These are phyloP conservation scores for Oxytorus armatus DNA, from an alignment of 2,888 invertebrate species.

Conservation along the genomic window DNA sequence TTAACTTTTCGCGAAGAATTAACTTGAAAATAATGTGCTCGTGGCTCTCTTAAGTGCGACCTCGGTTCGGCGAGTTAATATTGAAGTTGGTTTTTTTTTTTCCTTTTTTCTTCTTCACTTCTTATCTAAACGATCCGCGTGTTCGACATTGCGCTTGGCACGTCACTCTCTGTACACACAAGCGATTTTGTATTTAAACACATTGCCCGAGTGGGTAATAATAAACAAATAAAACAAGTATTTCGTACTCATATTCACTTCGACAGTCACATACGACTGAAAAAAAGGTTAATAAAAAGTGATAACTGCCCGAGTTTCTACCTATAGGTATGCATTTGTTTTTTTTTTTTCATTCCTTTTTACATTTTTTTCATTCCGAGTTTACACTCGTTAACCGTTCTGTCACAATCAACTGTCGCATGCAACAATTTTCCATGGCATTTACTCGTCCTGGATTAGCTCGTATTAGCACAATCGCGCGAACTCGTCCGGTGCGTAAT, in stretches of 20 bases:
- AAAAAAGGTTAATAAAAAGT: background rate
- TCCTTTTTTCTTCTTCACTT: no score
- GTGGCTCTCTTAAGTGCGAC: constrained; percentile 29
- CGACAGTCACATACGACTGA: background rate
- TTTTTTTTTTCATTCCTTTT: background rate
- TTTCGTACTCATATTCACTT: background rate
- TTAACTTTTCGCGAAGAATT: background rate
- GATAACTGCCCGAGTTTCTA: no score
- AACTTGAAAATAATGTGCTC: constrained; percentile 12
- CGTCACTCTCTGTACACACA: constrained; percentile 15
- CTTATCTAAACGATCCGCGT: constrained; percentile 56
- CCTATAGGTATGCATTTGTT: background rate
- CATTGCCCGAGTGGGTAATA: constrained; percentile 29
- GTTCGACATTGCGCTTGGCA: constrained; percentile 44
- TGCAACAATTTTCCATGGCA: constrained; percentile 51
- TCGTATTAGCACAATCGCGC: constrained; percentile 52
- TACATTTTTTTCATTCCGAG: background rate
- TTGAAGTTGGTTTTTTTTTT: constrained; percentile 35
- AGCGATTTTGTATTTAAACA: constrained; percentile 19
- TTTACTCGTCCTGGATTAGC: constrained; percentile 47
- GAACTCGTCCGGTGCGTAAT: constrained; percentile 21
- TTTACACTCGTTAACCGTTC: background rate
- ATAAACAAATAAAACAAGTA: background rate
- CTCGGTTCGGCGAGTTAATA: constrained; percentile 35
- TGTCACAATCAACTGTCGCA: constrained; percentile 57